These are phyloP conservation scores for Amphipyra berbera DNA, from an alignment of 2,888 invertebrate genomes.

Conservation along the genomic window DNA sequence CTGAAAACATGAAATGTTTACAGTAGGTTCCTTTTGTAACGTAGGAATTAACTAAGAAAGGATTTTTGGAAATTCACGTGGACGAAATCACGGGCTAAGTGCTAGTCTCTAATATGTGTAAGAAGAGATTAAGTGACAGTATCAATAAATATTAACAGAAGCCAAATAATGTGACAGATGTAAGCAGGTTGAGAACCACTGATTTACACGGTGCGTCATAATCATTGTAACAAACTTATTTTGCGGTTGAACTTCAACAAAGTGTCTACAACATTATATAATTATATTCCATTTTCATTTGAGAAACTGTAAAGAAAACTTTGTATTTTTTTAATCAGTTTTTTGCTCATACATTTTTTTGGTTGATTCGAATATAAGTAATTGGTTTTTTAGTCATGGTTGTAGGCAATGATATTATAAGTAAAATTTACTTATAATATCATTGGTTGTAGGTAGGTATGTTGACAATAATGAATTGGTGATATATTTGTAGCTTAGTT, in stretches of 20 bases:
- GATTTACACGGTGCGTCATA: not conserved
- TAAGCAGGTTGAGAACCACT: slow-evolving; percentile 12
- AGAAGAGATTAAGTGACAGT: no score
- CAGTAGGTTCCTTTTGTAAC: no score
- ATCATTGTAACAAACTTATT: not conserved
- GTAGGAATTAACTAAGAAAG: no score
- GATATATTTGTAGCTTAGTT: no score
- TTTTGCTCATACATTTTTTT: not conserved
- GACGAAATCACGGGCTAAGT: no score
- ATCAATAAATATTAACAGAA: no score
- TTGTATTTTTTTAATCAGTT: not conserved
- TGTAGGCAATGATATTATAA: no score
- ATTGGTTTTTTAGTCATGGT: slow-evolving; percentile 12
- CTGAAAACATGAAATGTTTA: no score
- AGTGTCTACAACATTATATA: not conserved
- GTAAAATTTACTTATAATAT: no score
- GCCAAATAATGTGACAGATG: not conserved
- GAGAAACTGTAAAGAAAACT: not conserved
- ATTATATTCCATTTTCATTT: not conserved
- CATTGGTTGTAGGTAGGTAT: no score
- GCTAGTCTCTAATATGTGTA: no score
- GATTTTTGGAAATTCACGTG: no score
- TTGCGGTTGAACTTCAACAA: not conserved
- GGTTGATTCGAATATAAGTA: not conserved
- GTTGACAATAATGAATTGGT: not conserved